These are phyloP conservation scores for Epirrhoe alternata DNA, from an alignment of 2,888 invertebrate species.

Conservation along the genomic window DNA sequence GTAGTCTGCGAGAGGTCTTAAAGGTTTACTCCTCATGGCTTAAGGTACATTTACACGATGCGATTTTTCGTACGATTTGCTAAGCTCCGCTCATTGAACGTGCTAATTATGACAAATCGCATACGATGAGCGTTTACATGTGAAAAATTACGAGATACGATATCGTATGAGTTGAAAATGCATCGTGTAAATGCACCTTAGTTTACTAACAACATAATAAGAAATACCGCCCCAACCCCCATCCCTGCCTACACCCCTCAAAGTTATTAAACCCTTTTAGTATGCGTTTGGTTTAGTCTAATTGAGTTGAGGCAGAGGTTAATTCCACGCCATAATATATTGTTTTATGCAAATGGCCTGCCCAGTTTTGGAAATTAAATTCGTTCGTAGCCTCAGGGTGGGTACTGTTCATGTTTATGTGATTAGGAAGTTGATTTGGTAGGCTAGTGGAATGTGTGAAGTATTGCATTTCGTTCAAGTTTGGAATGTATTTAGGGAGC, in stretches of 20 bases:
- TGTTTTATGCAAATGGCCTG: conserved; percentile 80
- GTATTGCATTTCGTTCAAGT: neutral
- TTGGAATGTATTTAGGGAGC: neutral
- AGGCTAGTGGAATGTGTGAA: conserved; percentile 41
- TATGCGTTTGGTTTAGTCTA: conserved; percentile 75
- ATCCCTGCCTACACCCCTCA: conserved; percentile 42
- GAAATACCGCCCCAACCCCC: conserved; percentile 18
- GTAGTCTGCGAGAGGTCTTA: too few relatives aligned
- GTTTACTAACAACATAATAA: neutral
- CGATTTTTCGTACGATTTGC: too few relatives aligned
- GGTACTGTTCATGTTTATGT: conserved; percentile 72
- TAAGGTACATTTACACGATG: too few relatives aligned
- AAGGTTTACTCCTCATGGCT: too few relatives aligned
- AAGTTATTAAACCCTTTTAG: conserved; percentile 81
- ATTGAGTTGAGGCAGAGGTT: conserved; percentile 80
- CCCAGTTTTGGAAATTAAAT: conserved; percentile 76
- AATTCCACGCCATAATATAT: conserved; percentile 81
- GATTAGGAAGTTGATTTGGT: conserved; percentile 67
- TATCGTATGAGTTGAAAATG: too few relatives aligned
- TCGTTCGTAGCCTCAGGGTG: conserved; percentile 69
- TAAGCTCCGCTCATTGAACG: too few relatives aligned
- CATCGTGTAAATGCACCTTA: too few relatives aligned
- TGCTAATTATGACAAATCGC: too few relatives aligned
- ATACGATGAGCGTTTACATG: too few relatives aligned
- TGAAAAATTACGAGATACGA: too few relatives aligned